These are phyloP conservation scores for Pheosia gnoma DNA, from an alignment of 2,888 invertebrate species.

Conservation along the genomic window DNA sequence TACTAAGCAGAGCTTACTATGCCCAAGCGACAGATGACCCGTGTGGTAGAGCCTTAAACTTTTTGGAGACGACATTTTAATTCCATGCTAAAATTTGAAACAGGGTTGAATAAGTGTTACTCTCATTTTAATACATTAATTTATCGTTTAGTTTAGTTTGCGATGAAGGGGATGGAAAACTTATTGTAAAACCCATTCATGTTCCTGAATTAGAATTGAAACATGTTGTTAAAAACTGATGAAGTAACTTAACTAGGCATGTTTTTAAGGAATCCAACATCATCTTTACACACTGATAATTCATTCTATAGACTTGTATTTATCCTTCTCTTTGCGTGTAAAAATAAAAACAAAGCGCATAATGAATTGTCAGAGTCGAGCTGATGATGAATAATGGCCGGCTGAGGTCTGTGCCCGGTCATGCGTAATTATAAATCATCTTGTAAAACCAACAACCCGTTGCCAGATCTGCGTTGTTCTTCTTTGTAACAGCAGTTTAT, in stretches of 20 bases:
- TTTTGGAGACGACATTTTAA: neutral
- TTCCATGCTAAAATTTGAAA: neutral
- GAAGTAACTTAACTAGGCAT: too few species aligned
- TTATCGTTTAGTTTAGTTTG: neutral
- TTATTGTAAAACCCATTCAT: neutral
- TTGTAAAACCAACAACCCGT: neutral
- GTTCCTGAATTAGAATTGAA: neutral
- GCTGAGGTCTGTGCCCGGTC: constrained; percentile 7
- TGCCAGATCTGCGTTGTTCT: too few species aligned
- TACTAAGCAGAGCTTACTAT: too few species aligned
- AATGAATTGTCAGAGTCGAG: constrained; percentile 2
- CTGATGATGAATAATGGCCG: constrained; percentile 1
- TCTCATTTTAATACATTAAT: too few species aligned
- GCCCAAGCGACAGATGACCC: too few species aligned
- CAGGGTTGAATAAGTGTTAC: neutral
- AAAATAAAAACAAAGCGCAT: too few species aligned
- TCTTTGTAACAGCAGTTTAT: too few species aligned
- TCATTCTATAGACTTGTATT: too few species aligned
- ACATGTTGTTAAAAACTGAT: too few species aligned
- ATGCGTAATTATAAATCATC: constrained; percentile 15
- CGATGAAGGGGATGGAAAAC: neutral
- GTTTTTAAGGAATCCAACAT: too few species aligned
- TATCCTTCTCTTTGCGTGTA: too few species aligned
- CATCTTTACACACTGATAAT: too few species aligned
- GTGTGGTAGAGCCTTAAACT: neutral